Evolutionary conservation across 2,888 invertebrate genomes (phyloP), one percentile per base, ranked within the genome.

Genomic region (Tromatobia lineatoria): DNA sequence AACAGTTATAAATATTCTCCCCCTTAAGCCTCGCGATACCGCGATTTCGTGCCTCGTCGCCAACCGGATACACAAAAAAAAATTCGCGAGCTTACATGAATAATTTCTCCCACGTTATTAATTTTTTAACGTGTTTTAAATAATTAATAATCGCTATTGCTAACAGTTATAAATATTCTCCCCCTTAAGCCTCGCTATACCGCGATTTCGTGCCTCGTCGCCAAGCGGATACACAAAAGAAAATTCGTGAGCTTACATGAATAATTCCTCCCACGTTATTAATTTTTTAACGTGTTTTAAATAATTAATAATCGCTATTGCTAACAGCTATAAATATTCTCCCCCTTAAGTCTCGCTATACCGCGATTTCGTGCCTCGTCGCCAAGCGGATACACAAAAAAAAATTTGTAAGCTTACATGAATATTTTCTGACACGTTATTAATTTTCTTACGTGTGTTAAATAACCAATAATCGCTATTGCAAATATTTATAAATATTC

Each of bases 301-400:
- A 52, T 52, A 29, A 29, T n/a, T n/a, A 29, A 29, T 29, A 29
- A 29, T 29, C 29, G 29, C 6, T 6, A 6, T 6, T 29, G 29
- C 6, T 3, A 29, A 29, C 6, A 6, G 2, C 6, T 6, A 29
- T 29, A 29, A 29, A 29, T 29, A 29, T 29, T 29, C 59, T 38
- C 59, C 74, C 83, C 42, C 45, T 47, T 59, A 25, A 11, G 18
- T 4, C 11, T 38, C 25, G 52, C 29, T n/a, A n/a, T n/a, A n/a
- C n/a, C n/a, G n/a, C n/a, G 42, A 6, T 34, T 61, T 38, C 18
- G 11, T 29, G 11, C 38, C 15, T 38, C 38, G 13, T 13, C 42
- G n/a, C n/a, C n/a, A 59, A 18, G 2, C 64, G 11, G 42, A 42
- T 42, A 2, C 11, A 20, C 42, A n/a, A 61, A 61, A 18, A 18